These are phyloP conservation scores for Tuberolachnus salignus DNA, from an alignment of 2,888 invertebrate genomes.

Conservation along the genomic window DNA sequence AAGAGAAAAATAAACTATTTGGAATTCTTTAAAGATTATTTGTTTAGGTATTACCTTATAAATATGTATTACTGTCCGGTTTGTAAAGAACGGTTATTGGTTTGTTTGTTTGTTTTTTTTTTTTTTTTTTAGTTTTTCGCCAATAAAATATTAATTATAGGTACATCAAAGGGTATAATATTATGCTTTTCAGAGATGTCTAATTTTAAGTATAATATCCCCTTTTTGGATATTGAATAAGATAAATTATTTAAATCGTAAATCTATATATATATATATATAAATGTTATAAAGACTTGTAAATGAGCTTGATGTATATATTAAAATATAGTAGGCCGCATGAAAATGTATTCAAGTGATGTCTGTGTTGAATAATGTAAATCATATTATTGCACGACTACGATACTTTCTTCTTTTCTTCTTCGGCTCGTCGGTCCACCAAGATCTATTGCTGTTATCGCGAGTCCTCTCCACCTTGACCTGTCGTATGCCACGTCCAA, in stretches of 20 bases:
- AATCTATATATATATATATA: too few species aligned
- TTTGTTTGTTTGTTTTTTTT: not conserved
- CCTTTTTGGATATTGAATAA: not conserved
- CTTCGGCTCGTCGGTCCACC: too few species aligned
- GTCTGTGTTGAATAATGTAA: not conserved
- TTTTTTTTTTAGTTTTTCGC: not conserved
- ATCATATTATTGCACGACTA: not conserved
- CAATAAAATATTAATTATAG: conserved; percentile 33
- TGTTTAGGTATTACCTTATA: not conserved
- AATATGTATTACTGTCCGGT: conserved; percentile 38
- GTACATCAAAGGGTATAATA: conserved; percentile 22
- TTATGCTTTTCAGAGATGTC: not conserved
- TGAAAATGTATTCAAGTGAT: not conserved
- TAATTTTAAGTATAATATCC: conserved; percentile 1
- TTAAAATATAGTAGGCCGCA: not conserved
- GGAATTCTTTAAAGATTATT: not conserved
- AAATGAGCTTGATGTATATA: conserved; percentile 11
- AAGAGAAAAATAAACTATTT: conserved; percentile 3
- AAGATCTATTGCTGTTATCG: too few species aligned
- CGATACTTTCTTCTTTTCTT: too few species aligned
- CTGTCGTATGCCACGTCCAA: too few species aligned
- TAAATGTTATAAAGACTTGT: not conserved
- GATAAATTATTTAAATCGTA: not conserved
- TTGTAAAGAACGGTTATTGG: not conserved
- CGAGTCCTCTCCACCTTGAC: too few species aligned